Base-by-base conservation (phyloP, 2,888 invertebrate species). In the Drosophila nr. perissopoda region DNA sequence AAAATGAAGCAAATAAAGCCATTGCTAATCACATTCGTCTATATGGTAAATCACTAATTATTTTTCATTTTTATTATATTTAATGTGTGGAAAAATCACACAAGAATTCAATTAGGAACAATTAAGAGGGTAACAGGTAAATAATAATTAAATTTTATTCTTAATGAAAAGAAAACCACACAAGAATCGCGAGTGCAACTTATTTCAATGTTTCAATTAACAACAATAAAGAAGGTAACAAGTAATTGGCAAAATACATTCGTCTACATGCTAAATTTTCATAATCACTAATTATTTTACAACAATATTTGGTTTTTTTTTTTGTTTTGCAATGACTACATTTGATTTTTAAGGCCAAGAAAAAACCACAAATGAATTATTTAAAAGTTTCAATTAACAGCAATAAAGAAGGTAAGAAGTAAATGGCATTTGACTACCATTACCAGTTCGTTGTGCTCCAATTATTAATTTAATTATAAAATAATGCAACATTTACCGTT, bases 371-470 rank as follows among this genome's bases (percentile, higher is more conserved):
- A 45, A 21, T 16, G 0, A 53, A 34, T 40, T 61, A 56, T 69
- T 76, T 54, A 76, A 65, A 54, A 73, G 52, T 52, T 13, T 27
- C 69, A 58, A 38, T 65, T 60, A 67, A 59, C 77, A 59, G 53
- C 52, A 69, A 54, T 40, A 25, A 25, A 18, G 18, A 53, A 31
- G 38, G 8, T 21, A 56, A 16, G 21, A 33, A 38, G 38, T 18
- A 18, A 25, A 27, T 38, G 54, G 16, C 25, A 34, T n/a, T 48
- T 59, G 8, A 33, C 59, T 49, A n/a, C 31, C 34, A 42, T 27
- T 18, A 4, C 4, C n/a, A 21, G 29, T 40, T 68, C 61, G 73
- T 62, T 69, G 68, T 62, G 81, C 85, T 81, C 74, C 75, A 85
- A 70, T 85, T 77, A 52, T 33, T 36, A n/a, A 27, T 31, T 33